Evolutionary conservation across 2,113 vertebrate species (phyloP), one percentile per base, ranked within the genome.

Genomic region (Castor canadensis): DNA sequence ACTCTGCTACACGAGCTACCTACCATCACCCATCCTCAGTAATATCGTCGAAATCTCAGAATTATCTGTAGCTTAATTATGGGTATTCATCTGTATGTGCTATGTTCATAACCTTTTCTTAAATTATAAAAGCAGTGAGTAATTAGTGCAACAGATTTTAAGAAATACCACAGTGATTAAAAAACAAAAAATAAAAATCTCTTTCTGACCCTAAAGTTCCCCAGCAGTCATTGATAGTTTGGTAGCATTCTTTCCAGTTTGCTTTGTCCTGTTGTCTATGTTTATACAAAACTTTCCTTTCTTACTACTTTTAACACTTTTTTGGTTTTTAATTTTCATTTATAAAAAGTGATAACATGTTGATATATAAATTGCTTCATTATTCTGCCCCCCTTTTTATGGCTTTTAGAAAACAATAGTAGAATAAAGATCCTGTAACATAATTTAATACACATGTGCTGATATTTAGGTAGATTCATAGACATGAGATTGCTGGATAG

Each of bases 21-120:
- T n/a, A n/a, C n/a, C n/a, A n/a, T n/a, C n/a, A n/a, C n/a, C n/a
- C n/a, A n/a, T n/a, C n/a, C 72, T 66, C 5, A 6, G 45, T 62
- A 64, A 28, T 45, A 30, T 66, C 82, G 96, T 88, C 93, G 54
- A 91, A 90, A 89, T 87, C 60, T 87, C 56, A 80, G 45, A 89
- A 86, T 10, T 45, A 54, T 28, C 84, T n/a, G 40, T 77, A 66
- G 66, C 81, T 1, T 35, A 58, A 92, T 17, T 81, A 49, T 89
- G 43, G 40, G 17, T 94, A 60, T 12, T 94, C 32, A n/a, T 2
- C 79, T 82, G 1, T 11, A 38, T 83, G 60, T 69, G 30, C 58
- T 87, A 3, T 87, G 58, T 91, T 22, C 8, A 26, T 93, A 64
- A 66, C 40, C 19, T 67, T 84, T 84, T 80, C 58, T 3, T 8